Conservation (phyloP, 2,113 vertebrate species). For the Tamias sibiricus region DNA sequence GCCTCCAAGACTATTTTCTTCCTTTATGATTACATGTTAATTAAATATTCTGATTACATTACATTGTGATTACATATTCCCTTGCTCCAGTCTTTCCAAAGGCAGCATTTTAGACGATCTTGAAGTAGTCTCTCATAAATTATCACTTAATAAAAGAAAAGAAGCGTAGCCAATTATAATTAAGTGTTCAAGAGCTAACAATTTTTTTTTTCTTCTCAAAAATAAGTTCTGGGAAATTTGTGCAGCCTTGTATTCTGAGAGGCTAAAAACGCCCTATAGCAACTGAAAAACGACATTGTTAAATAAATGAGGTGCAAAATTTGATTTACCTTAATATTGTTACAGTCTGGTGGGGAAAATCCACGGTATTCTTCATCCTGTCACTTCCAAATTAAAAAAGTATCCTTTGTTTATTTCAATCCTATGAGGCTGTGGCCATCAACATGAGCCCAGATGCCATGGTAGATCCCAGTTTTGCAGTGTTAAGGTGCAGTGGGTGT, state of each 20-base stretch:
- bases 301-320: slow-evolving; percentile 84
- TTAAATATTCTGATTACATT: slow-evolving; percentile 80
- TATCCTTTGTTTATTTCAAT: slow-evolving; percentile 68
- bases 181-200: slow-evolving; percentile 75
- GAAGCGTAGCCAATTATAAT: slow-evolving; percentile 79
- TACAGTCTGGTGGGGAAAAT: slow-evolving; percentile 79
- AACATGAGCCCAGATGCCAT: too few species aligned
- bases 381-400: slow-evolving; percentile 79
- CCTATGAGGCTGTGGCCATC: neutral
- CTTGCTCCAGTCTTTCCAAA: slow-evolving; percentile 75
- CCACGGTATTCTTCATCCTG: slow-evolving; percentile 81
- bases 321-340: slow-evolving; percentile 83
- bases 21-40: slow-evolving; percentile 77
- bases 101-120: slow-evolving; percentile 67
- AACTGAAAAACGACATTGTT: slow-evolving; percentile 76
- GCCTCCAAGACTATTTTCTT: slow-evolving; percentile 51
- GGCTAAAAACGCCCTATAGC: slow-evolving; percentile 46
- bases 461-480: neutral
- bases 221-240: slow-evolving; percentile 72
- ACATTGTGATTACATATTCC: slow-evolving; percentile 76
- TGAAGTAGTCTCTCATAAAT: slow-evolving; percentile 81
- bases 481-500: neutral
- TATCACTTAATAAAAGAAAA: slow-evolving; percentile 83
- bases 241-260: slow-evolving; percentile 61
- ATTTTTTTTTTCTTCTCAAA: slow-evolving; percentile 65